Evolutionary conservation across 2,888 invertebrate species (phyloP), one percentile per base, ranked within the genome.

Genomic region (Tetranychus truncatus): DNA sequence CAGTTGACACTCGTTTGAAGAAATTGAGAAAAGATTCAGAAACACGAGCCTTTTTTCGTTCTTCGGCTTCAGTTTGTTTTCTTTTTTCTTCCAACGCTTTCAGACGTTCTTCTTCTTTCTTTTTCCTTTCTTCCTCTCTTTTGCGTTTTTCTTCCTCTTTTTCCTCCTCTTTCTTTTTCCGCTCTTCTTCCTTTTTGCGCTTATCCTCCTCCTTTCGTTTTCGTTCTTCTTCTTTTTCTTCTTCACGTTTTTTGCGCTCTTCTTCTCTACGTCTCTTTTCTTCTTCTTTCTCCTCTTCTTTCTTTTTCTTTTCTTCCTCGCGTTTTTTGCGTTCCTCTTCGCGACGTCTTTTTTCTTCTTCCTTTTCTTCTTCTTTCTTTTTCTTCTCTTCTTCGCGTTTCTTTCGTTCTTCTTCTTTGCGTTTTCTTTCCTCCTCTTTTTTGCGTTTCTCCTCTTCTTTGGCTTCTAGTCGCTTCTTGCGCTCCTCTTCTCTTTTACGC

Each of bases 1-100:
- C 21, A 21, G 21, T 69, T 24, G 69, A 69, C 34, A 21, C 6
- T 11, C 69, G 69, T 69, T 69, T 69, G 9, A 69, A 69, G 6
- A 24, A 24, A 24, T 21, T 69, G 21, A 69, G 11, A 21, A 69
- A 69, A 20, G 20, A 20, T 21, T 69, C 20, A 20, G 21, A 24
- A 9, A 69, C 69, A 6, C 67, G 45, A 0, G 44, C 65, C 46
- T 65, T 76, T 44, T 69, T 67, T 34, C 65, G 34, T 69, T 74
- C 45, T 72, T 21, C 66, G 20, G 74, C 74, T 66, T 66, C 18
- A 21, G 72, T 65, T 24, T 74, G 74, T 20, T 76, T 67, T n/a
- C 67, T 65, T 66, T 44, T 80, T 79, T 20, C 75, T 67, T 69
- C 69, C n/a, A 69, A 11, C 9, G 20, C 24, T 24, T 69, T 24